A percentile compares a stretch with the other conserved stretches of the same genome.
Conservation (phyloP, 2,113 vertebrate species). For the Tor tambroides region DNA sequence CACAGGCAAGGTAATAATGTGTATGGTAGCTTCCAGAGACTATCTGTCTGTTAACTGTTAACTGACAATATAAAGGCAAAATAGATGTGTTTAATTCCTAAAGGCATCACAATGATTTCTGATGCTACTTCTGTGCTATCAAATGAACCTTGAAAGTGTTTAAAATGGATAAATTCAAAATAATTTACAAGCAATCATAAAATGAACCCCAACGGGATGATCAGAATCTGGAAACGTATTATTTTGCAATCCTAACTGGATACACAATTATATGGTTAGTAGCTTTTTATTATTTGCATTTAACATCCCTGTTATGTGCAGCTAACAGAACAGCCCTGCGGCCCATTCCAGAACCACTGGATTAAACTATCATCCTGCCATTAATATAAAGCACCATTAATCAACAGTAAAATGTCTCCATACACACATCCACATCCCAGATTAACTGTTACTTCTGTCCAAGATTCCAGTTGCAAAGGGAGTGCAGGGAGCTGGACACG, state of each 20-base stretch:
- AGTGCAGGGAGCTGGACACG: constrained; percentile 10
- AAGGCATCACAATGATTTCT: too few species aligned
- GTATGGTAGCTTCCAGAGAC: too few species aligned
- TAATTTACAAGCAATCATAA: neutral
- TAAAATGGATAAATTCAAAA: neutral
- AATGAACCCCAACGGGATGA: neutral
- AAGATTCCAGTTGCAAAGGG: constrained; percentile 36
- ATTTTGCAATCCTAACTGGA: neutral
- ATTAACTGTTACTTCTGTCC: constrained; percentile 21
- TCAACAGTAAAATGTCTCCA: constrained; percentile 6
- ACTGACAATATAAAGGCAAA: too few species aligned
- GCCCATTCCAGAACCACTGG: neutral
- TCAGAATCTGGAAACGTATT: neutral
- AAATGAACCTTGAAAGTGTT: too few species aligned
- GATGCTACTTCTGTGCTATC: too few species aligned
- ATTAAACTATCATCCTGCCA: constrained; percentile 31
- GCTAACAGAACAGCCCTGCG: neutral
- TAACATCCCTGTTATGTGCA: neutral
- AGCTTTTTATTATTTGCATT: neutral
- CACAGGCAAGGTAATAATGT: too few species aligned
- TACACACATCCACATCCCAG: constrained; percentile 13
- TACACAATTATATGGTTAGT: neutral
- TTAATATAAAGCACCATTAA: constrained; percentile 10
- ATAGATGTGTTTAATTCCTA: too few species aligned
- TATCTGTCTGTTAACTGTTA: too few species aligned